Evolutionary conservation across 2,113 vertebrate species (phyloP).

Genomic region (Manacus vitellinus): DNA sequence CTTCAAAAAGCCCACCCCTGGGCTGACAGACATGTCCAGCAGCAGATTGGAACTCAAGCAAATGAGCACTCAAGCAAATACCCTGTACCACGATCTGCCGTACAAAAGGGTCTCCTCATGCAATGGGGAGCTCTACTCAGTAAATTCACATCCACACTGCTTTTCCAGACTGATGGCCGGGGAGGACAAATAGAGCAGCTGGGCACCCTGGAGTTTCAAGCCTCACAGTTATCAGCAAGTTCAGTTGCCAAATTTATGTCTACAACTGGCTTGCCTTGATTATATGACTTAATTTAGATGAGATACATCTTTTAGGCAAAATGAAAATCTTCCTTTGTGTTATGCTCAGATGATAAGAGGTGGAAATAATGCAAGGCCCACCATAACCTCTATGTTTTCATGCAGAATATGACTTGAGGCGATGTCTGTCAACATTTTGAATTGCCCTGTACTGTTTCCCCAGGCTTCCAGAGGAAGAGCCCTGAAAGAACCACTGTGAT

Average conservation of each 20-base stretch:
- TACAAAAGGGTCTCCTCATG: neutral
- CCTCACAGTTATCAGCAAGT: accelerated
- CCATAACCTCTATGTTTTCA: accelerated
- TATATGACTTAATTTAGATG: neutral
- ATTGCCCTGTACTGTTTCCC: neutral
- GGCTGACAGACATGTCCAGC: neutral
- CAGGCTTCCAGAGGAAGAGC: neutral
- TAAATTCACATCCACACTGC: neutral
- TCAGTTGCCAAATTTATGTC: neutral
- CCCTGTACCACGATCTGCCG: too few relatives aligned
- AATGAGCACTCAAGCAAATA: neutral
- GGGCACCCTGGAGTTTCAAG: neutral
- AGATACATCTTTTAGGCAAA: neutral
- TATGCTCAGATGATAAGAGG: accelerated
- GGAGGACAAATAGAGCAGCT: neutral
- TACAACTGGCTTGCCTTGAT: neutral
- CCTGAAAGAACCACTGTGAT: accelerated
- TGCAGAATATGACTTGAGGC: neutral
- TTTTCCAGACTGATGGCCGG: neutral
- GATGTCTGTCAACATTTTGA: accelerated
- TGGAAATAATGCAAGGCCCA: neutral
- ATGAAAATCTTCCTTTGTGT: accelerated
- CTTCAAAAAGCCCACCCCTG: neutral
- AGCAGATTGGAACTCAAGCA: neutral
- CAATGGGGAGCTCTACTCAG: too few relatives aligned